phyloP scores from a whole-genome alignment of 2,797 vertebrate species.

The Anabas testudineus region DNA sequence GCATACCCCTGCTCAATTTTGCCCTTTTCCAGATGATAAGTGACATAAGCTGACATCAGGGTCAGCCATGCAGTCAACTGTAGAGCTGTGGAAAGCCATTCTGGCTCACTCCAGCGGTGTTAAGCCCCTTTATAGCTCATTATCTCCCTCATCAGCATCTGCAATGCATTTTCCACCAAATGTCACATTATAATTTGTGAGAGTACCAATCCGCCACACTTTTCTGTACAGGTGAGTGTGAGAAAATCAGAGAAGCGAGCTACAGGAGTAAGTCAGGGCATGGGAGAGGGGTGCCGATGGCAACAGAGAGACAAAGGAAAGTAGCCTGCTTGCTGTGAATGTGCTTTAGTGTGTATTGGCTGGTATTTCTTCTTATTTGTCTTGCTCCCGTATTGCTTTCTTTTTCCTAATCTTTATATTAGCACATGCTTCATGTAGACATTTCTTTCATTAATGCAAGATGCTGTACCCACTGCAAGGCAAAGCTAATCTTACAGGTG shows the following conservation, averaged over 20 bases:
- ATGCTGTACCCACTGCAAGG: not conserved
- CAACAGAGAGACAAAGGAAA: slow-evolving; percentile 7
- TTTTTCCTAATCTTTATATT: not conserved
- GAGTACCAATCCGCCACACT: slow-evolving; percentile 44
- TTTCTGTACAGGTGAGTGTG: slow-evolving; percentile 45
- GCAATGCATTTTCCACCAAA: slow-evolving; percentile 68
- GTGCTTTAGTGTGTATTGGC: slow-evolving; percentile 13
- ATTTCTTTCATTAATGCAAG: not conserved
- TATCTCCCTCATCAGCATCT: slow-evolving; percentile 59
- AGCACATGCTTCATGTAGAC: not conserved
- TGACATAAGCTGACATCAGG: slow-evolving; percentile 68
- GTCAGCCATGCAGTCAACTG: slow-evolving; percentile 64
- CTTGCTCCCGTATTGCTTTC: not conserved
- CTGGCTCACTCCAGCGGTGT: slow-evolving; percentile 51
- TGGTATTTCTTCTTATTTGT: slow-evolving; percentile 17
- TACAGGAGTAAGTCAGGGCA: slow-evolving; percentile 10
- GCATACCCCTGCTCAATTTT: slow-evolving; percentile 42
- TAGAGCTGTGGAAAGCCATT: slow-evolving; percentile 58
- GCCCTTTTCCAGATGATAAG: slow-evolving; percentile 64
- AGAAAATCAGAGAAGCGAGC: slow-evolving; percentile 48
- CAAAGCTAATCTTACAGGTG: not conserved
- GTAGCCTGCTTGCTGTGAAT: not conserved
- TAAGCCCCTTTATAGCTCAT: slow-evolving; percentile 70
- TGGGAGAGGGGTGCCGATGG: not conserved
- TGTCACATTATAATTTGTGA: slow-evolving; percentile 71